phyloP scores from a whole-genome alignment of 2,797 vertebrate species.

The Remorina albescens region DNA sequence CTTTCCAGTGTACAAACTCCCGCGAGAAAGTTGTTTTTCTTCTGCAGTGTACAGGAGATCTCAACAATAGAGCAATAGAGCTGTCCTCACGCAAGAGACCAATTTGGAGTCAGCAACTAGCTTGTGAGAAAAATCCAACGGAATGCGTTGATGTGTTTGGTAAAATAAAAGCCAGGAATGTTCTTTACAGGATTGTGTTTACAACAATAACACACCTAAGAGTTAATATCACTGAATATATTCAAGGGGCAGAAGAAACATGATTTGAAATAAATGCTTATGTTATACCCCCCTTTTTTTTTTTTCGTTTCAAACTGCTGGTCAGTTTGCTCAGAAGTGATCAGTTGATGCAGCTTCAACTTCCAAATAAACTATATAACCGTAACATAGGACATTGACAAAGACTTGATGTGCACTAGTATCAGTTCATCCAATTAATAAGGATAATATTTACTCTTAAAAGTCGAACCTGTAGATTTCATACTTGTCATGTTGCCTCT shows the following conservation, averaged over 20 bases:
- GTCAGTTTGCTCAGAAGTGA: too few species aligned
- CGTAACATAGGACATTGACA: too few species aligned
- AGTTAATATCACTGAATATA: not conserved
- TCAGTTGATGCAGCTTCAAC: not conserved
- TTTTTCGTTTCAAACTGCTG: too few species aligned
- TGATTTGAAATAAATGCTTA: too few species aligned
- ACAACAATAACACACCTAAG: not conserved
- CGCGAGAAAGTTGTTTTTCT: not conserved
- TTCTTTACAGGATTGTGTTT: not conserved
- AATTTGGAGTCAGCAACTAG: not conserved
- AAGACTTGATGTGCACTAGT: too few species aligned
- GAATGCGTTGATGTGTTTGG: not conserved
- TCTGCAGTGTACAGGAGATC: not conserved
- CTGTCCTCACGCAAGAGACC: not conserved
- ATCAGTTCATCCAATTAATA: not conserved
- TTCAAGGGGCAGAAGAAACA: too few species aligned
- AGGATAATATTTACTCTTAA: not conserved
- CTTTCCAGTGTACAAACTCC: not conserved
- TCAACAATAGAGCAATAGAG: not conserved
- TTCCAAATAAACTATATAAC: too few species aligned
- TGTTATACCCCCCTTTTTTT: too few species aligned
- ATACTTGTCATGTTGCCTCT: not conserved
- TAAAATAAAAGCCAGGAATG: not conserved
- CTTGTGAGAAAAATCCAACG: not conserved
- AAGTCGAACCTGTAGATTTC: not conserved